Evolutionary conservation across 2,113 vertebrate species (phyloP).

Genomic region (Paraplagusia blochii): DNA sequence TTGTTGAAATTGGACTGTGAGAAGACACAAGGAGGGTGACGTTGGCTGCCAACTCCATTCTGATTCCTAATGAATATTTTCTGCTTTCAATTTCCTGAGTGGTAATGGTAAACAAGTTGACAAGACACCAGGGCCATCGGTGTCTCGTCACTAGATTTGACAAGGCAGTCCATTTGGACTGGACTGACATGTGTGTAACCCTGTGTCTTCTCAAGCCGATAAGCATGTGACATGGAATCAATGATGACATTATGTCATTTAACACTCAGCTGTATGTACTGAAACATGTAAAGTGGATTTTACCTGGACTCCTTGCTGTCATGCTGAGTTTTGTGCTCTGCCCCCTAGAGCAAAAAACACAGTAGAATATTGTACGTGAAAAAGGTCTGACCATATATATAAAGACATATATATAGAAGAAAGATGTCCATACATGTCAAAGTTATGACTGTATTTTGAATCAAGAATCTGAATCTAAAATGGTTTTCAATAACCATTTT

Average conservation of each 20-base stretch:
- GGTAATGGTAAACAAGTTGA: conserved; percentile 53
- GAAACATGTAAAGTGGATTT: conserved; percentile 48
- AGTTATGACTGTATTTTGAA: too few relatives aligned
- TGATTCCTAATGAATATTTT: conserved; percentile 42
- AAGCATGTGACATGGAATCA: conserved; percentile 68
- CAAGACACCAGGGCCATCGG: conserved; percentile 24
- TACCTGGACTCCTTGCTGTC: conserved; percentile 47
- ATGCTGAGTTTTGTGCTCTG: conserved; percentile 52
- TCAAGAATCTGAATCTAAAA: conserved; percentile 37
- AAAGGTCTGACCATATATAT: too few relatives aligned
- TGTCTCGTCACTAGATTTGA: conserved; percentile 37
- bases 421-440: conserved; percentile 43
- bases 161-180: conserved; percentile 35
- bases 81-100: conserved; percentile 46
- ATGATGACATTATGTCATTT: conserved; percentile 77
- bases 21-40: conserved; percentile 71
- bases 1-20: conserved; percentile 54
- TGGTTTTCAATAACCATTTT: too few relatives aligned
- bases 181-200: conserved; percentile 50
- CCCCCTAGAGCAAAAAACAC: conserved; percentile 52
- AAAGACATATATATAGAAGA: too few relatives aligned
- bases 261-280: conserved; percentile 49
- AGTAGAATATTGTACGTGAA: conserved; percentile 67
- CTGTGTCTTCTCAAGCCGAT: conserved; percentile 74
- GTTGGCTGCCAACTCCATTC: conserved; percentile 35